A percentile compares a stretch with the other conserved stretches of the same genome.
These are phyloP conservation scores for Cordilura impudica DNA, from an alignment of 2,888 invertebrate species.

Conservation along the genomic window DNA sequence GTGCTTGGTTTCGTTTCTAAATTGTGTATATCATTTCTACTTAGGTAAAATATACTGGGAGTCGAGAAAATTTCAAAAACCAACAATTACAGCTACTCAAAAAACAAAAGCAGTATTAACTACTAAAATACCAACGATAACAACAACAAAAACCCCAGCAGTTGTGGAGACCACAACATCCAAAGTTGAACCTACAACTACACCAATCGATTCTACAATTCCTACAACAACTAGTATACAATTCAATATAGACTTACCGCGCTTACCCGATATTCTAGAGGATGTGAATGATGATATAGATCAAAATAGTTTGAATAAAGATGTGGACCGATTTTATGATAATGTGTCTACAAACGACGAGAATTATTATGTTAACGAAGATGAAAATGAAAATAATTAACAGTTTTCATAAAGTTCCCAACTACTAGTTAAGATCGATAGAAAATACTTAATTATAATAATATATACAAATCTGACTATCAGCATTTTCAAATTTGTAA, in stretches of 20 bases:
- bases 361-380: slow-evolving; percentile 1
- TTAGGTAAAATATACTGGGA: slow-evolving; percentile 37
- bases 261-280: not conserved
- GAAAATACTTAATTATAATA: no score
- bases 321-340: not conserved
- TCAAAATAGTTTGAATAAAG: not conserved
- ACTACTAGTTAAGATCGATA: no score
- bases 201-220: slow-evolving; percentile 11
- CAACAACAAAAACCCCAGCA: not conserved
- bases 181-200: not conserved
- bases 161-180: slow-evolving; percentile 1
- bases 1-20: not conserved
- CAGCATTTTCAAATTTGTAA: no score
- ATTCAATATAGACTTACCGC: no score
- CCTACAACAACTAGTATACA: not conserved
- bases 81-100: not conserved
- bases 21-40: no score
- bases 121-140: no score
- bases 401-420: no score
- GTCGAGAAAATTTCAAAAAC: not conserved
- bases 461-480: no score
- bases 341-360: not conserved
- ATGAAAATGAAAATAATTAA: not conserved
- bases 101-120: not conserved
- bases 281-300: not conserved